phyloP scores from a whole-genome alignment of 2,888 invertebrate species.

The Troilus luridus region DNA sequence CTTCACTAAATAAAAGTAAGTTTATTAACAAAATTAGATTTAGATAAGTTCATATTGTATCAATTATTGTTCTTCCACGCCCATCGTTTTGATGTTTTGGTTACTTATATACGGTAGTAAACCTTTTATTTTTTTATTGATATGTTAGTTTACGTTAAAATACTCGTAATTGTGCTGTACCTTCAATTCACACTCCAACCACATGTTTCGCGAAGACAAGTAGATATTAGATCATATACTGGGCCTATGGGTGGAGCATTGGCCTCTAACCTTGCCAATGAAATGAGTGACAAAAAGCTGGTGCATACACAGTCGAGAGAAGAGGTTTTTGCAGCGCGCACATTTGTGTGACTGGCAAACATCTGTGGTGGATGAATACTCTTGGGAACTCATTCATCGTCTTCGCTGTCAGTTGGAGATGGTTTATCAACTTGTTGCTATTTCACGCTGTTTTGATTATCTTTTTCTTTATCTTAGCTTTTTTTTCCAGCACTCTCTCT shows the following conservation, averaged over 20 bases:
- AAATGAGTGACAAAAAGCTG: not conserved
- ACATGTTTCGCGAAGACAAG: no score
- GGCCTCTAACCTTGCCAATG: not conserved
- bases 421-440: not conserved
- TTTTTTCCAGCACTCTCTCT: no score
- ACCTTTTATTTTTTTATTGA: no score
- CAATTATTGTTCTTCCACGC: no score
- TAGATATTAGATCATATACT: not conserved
- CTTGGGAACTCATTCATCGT: constrained; percentile 13
- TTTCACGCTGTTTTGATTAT: not conserved
- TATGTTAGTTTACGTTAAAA: no score
- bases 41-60: no score
- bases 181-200: no score
- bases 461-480: not conserved
- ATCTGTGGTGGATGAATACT: not conserved
- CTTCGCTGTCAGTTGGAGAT: not conserved
- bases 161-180: no score
- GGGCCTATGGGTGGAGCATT: not conserved
- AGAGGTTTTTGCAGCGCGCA: not conserved
- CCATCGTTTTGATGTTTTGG: no score
- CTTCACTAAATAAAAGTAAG: no score
- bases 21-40: no score
- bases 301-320: not conserved
- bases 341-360: constrained; percentile 1
- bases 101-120: no score